A percentile compares a stretch with the other conserved stretches of the same genome.
These are phyloP conservation scores for Acestrorhynchus altus DNA, from an alignment of 2,797 vertebrate species.

Conservation along the genomic window DNA sequence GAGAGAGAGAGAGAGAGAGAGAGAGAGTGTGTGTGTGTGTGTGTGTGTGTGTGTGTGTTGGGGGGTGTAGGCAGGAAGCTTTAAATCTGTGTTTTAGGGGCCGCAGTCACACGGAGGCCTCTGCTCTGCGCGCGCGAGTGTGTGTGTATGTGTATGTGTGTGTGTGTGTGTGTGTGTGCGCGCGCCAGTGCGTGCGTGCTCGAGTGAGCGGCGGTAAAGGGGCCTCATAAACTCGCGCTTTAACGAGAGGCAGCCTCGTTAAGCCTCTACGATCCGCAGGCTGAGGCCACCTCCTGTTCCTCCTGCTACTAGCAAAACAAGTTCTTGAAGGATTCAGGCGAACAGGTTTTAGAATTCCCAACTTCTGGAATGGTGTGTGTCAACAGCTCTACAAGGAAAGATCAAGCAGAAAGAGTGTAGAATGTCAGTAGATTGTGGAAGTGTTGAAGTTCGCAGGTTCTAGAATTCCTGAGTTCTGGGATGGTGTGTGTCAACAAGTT, in stretches of 20 bases:
- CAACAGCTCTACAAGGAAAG: too few relatives aligned
- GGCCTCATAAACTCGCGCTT: slow-evolving; percentile 61
- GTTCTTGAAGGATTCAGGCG: too few relatives aligned
- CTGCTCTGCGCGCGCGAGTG: slow-evolving; percentile 36
- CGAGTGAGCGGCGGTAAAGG: slow-evolving; percentile 37
- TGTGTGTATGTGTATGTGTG: too few relatives aligned
- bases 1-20: slow-evolving; percentile 43
- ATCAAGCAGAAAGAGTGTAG: too few relatives aligned
- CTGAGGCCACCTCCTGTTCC: background rate
- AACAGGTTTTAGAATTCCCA: background rate
- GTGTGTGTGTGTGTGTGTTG: slow-evolving; percentile 51
- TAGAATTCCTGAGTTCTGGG: background rate
- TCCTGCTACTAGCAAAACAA: background rate
- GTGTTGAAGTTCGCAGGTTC: background rate
- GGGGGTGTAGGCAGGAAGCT: slow-evolving; percentile 55
- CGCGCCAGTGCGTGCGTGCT: slow-evolving; percentile 42
- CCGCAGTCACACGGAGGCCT: slow-evolving; percentile 32
- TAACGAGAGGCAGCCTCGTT: slow-evolving; percentile 65
- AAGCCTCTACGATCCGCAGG: slow-evolving; percentile 36
- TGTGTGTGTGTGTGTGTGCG: slow-evolving; percentile 47
- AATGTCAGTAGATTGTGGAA: too few relatives aligned
- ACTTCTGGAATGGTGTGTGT: too few relatives aligned
- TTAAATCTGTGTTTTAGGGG: slow-evolving; percentile 62
- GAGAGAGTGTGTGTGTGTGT: slow-evolving; percentile 51
- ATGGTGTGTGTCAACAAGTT: too few relatives aligned